Evolutionary conservation across 2,797 vertebrate species (phyloP).

Genomic region (Simalia tracyae): DNA sequence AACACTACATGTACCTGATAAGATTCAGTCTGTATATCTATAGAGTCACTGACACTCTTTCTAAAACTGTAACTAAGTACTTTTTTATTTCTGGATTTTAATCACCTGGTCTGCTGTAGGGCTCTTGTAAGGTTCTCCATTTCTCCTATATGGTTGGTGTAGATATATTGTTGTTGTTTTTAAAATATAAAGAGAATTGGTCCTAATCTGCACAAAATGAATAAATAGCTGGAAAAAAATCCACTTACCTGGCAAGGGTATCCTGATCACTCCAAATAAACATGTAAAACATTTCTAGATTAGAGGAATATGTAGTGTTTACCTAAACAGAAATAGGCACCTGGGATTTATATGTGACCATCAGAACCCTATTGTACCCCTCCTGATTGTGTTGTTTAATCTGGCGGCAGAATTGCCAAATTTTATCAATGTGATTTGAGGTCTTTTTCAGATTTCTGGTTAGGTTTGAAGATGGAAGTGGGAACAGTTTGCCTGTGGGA

Average conservation of each 20-base stretch:
- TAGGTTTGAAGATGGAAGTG: not conserved
- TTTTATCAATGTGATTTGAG: not conserved
- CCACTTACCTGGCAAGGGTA: not conserved
- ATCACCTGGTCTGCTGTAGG: not conserved
- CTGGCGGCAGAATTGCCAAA: not conserved
- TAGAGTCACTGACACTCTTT: not conserved
- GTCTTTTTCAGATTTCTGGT: not conserved
- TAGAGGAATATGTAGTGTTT: not conserved
- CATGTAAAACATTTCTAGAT: not conserved
- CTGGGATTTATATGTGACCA: not conserved
- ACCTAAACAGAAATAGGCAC: not conserved
- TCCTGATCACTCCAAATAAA: not conserved
- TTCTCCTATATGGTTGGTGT: not conserved
- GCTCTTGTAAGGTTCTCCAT: not conserved
- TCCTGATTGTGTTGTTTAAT: not conserved
- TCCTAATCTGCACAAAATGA: not conserved
- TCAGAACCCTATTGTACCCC: not conserved
- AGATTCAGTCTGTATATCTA: not conserved
- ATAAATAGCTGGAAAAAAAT: not conserved
- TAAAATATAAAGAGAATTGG: not conserved
- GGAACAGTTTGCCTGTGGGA: not conserved
- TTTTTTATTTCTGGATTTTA: not conserved
- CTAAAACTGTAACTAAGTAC: not conserved
- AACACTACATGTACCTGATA: not conserved
- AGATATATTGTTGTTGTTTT: not conserved